Base-by-base conservation (phyloP, 2,797 vertebrate species). In the Eutrigla gurnardus region DNA sequence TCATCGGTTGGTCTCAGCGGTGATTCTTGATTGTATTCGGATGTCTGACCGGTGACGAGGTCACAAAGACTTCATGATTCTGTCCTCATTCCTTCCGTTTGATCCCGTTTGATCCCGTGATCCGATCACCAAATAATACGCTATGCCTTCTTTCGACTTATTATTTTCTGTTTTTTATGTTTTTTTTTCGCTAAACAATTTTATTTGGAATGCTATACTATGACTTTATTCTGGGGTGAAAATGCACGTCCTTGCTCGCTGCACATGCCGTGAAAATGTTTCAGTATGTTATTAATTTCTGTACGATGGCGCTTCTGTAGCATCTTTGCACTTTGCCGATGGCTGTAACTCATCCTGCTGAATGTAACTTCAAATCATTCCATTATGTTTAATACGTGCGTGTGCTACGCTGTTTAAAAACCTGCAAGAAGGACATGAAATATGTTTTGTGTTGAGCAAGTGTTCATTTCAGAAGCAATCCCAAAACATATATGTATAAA, bases 361-460 rank as follows among this genome's bases (percentile, higher is more conserved):
- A 89, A 89, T 87, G 85, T 87, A 86, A 85, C 86, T 84, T 90
- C 46, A 37, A 4, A 69, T 55, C 89, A 90, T 91, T 92, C 88
- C 87, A 49, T 47, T 33, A 7, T 32, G 68, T 85, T 83, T 65
- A 69, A 50, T 47, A 10, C 50, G 58, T 46, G n/a, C n/a, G n/a
- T n/a, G n/a, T n/a, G 65, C 50, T 57, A 15, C 4, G 52, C 36
- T 42, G 15, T 62, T 36, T 52, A 11, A 64, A 75, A 6, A 4
- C 36, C 36, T 25, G 3, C 0, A 8, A 53, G n/a, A 6, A 35
- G 3, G 14, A 6, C 45, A 14, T 7, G 46, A 18, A 17, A 35
- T 12, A 18, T 12, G 5, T n/a, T 52, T 49, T 7, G 8, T 33
- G 40, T 33, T 4, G 14, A 45, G 6, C 13, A 42, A 60, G 11